Evolutionary conservation across 2,797 vertebrate genomes (phyloP).

Genomic region (Antrozous pallidus): DNA sequence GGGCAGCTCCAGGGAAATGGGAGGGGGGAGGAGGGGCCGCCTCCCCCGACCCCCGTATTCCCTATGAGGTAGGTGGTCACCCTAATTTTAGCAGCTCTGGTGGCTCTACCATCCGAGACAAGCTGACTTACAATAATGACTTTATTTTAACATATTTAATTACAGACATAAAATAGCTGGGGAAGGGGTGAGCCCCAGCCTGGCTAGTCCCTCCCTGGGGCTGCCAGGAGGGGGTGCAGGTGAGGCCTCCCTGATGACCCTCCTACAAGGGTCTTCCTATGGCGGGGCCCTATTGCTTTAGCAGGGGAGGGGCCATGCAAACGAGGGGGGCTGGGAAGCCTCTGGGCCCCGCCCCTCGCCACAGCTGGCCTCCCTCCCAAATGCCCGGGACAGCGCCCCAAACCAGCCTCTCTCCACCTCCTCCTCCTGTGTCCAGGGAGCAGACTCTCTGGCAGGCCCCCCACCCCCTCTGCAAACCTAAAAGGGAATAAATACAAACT

Average conservation of each 20-base stretch:
- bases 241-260: constrained; percentile 69
- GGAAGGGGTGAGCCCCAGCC: constrained; percentile 57
- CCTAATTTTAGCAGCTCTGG: background rate
- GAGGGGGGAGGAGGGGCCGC: background rate
- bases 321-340: background rate
- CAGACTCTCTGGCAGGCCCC: constrained; percentile 46
- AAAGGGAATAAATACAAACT: constrained; percentile 80
- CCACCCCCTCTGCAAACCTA: constrained; percentile 69
- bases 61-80: too few species aligned
- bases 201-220: constrained; percentile 49
- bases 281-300: constrained; percentile 72
- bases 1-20: background rate
- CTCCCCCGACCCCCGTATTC: too few species aligned
- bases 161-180: constrained; percentile 79
- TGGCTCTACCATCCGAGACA: background rate
- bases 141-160: constrained; percentile 81
- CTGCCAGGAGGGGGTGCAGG: constrained; percentile 38
- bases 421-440: constrained; percentile 22
- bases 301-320: constrained; percentile 65
- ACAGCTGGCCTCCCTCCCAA: background rate
- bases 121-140: constrained; percentile 75
- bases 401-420: background rate
- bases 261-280: constrained; percentile 55
- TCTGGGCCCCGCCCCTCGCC: background rate
- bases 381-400: background rate